Evolutionary conservation across 2,888 invertebrate species (phyloP).

Genomic region (Deilephila porcellus): DNA sequence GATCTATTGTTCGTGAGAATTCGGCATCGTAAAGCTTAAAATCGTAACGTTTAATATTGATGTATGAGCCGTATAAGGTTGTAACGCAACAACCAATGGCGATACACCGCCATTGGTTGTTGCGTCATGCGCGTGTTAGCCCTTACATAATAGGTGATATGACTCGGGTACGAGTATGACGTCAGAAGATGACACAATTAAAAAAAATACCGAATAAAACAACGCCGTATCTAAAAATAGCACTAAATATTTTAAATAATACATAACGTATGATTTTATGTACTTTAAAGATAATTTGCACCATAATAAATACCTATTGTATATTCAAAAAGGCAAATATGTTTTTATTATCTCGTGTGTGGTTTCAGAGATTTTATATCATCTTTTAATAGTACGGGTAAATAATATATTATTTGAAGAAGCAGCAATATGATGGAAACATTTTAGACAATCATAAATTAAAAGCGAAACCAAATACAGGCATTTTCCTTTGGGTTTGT

Average conservation of each 20-base stretch:
- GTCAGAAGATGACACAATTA: too few relatives aligned
- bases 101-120: too few relatives aligned
- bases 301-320: neutral
- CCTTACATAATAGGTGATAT: too few relatives aligned
- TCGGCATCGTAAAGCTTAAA: too few relatives aligned
- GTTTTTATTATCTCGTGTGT: neutral
- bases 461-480: neutral
- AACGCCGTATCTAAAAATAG: too few relatives aligned
- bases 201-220: too few relatives aligned
- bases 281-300: neutral
- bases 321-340: neutral
- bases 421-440: slow-evolving; percentile 5
- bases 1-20: too few relatives aligned
- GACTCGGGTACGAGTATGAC: too few relatives aligned
- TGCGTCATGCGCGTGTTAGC: too few relatives aligned
- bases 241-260: neutral
- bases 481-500: neutral
- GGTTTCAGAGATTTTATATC: neutral
- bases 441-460: slow-evolving; percentile 7
- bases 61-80: too few relatives aligned
- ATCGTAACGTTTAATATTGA: too few relatives aligned
- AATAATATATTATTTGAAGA: neutral
- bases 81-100: too few relatives aligned
- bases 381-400: neutral
- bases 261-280: neutral